Evolutionary conservation across 2,797 vertebrate genomes (phyloP), one percentile per base, ranked within the genome.

Genomic region (Erpetoichthys calabaricus): DNA sequence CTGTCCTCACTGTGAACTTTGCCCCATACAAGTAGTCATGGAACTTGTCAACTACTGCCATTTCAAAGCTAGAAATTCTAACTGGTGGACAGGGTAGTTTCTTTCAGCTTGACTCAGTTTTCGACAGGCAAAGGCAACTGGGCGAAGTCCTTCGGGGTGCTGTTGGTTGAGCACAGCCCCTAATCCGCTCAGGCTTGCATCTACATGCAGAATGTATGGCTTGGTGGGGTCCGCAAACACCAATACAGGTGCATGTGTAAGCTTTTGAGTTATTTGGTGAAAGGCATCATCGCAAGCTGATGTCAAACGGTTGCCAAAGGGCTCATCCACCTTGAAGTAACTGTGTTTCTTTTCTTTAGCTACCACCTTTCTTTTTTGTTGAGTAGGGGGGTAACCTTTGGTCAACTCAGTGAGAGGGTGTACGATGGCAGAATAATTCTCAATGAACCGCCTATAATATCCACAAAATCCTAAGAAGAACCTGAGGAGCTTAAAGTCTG

Each of bases 51-150:
- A 52, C 51, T 8, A 52, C 51, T 8, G 51, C 51, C 51, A 52
- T 52, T 52, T 52, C 5, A 52, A 10, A 8, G 51, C 51, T n/a
- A 52, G 9, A n/a, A 52, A 52, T n/a, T 52, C 51, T 5, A 52
- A 10, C 9, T 5, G 51, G n/a, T 52, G 51, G 5, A 52, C n/a
- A 5, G 51, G 51, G n/a, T 52, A 52, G 9, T 10, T 8, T 10
- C 25, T 8, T 52, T 52, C 9, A n/a, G 51, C 9, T 5, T 6
- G 9, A n/a, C 5, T n/a, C 25, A 52, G 10, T 10, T 52, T 52
- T 10, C 51, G 51, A 10, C 51, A 52, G 5, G 51, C 51, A 52
- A 52, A 52, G 5, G 51, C 51, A 6, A 52, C 51, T 8, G 51
- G 51, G 9, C 51, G 9, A 8, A 52, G 9, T 5, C 51, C 51